Evolutionary conservation across 2,113 vertebrate genomes (phyloP).

Genomic region (Laticauda colubrina): DNA sequence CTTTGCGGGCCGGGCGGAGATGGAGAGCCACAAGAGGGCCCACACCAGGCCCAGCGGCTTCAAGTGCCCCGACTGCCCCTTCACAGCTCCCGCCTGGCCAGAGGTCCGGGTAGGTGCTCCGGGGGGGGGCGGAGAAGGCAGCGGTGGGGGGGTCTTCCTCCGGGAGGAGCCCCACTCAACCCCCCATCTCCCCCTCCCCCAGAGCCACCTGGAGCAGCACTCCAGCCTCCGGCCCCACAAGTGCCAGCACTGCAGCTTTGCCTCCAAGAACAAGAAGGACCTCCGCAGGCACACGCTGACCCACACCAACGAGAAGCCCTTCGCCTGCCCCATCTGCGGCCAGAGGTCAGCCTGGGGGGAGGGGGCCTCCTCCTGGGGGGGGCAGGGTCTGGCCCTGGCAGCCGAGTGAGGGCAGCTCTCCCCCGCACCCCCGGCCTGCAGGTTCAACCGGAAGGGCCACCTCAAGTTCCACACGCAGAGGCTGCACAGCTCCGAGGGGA

Average conservation of each 20-base stretch:
- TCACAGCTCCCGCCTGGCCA: slow-evolving; percentile 84
- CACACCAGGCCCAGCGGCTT: slow-evolving; percentile 87
- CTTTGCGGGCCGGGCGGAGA: slow-evolving; percentile 91
- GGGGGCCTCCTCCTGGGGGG: neutral
- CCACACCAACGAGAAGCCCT: slow-evolving; percentile 99
- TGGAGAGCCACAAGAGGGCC: slow-evolving; percentile 98
- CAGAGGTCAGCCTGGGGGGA: slow-evolving; percentile 78
- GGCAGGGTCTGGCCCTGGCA: fast-evolving
- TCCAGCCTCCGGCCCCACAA: slow-evolving; percentile 92
- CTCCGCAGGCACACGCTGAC: slow-evolving; percentile 92
- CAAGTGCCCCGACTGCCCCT: slow-evolving; percentile 93
- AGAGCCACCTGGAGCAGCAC: slow-evolving; percentile 91
- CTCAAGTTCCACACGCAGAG: slow-evolving; percentile 97
- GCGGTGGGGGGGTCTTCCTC: neutral
- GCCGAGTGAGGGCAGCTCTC: neutral
- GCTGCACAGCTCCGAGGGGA: slow-evolving; percentile 83
- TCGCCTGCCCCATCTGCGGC: slow-evolving; percentile 87
- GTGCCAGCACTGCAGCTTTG: slow-evolving; percentile 92
- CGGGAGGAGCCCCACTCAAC: too few relatives aligned
- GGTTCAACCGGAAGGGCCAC: slow-evolving; percentile 96
- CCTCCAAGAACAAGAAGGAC: slow-evolving; percentile 98
- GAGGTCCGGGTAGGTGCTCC: slow-evolving; percentile 83
- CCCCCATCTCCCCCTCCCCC: neutral
- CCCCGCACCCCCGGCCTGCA: slow-evolving; percentile 17
- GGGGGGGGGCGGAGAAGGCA: neutral